A percentile compares a stretch with the other conserved stretches of the same genome.
Conservation (phyloP, 2,797 vertebrate species). For the Amphiprion clarkii region DNA sequence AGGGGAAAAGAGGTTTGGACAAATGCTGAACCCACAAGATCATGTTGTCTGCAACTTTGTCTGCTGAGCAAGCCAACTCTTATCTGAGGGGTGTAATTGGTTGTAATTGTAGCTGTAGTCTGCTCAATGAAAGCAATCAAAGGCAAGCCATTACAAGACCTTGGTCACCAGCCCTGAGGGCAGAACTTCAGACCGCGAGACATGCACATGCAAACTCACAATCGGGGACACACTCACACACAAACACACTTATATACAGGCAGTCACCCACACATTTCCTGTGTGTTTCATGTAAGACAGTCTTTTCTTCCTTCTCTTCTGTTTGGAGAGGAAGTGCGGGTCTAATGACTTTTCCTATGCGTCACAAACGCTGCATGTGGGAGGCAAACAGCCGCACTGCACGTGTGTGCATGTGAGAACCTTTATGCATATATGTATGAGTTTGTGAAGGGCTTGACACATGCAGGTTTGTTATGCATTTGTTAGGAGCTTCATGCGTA, state of each 20-base stretch:
- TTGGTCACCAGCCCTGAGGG: slow-evolving; percentile 60
- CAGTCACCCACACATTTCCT: slow-evolving; percentile 82
- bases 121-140: slow-evolving; percentile 68
- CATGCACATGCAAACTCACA: slow-evolving; percentile 36
- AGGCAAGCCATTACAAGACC: slow-evolving; percentile 68
- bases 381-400: slow-evolving; percentile 68
- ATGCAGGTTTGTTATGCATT: slow-evolving; percentile 47
- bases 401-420: slow-evolving; percentile 67
- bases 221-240: slow-evolving; percentile 4
- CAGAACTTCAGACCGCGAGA: slow-evolving; percentile 50
- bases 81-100: slow-evolving; percentile 63
- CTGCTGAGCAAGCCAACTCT: slow-evolving; percentile 34
- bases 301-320: slow-evolving; percentile 75
- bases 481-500: slow-evolving; percentile 35
- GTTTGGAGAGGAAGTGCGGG: slow-evolving; percentile 78
- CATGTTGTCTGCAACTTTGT: slow-evolving; percentile 10
- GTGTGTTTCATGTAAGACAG: slow-evolving; percentile 73
- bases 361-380: slow-evolving; percentile 78
- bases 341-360: slow-evolving; percentile 82
- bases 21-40: slow-evolving; percentile 44
- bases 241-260: slow-evolving; percentile 37
- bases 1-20: slow-evolving; percentile 19
- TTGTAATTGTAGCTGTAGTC: slow-evolving; percentile 65
- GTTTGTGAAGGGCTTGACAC: slow-evolving; percentile 41
- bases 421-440: slow-evolving; percentile 63